These are phyloP conservation scores for Medauroidea extradentata DNA, from an alignment of 1,140 invertebrate genomes.

Conservation along the genomic window DNA sequence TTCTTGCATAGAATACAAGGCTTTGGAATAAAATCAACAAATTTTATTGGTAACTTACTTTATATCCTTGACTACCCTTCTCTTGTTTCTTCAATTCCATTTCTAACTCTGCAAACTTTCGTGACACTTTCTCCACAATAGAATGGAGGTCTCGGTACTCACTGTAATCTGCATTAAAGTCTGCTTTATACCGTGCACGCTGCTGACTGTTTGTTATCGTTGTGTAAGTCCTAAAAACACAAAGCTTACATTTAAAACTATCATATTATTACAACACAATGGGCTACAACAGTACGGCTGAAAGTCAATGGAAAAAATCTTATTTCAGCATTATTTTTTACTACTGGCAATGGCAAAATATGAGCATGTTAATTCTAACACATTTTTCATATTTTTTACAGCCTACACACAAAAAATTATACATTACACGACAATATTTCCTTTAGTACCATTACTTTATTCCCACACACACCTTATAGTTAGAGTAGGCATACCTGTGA, in stretches of 20 bases:
- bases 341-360: conserved; percentile 14
- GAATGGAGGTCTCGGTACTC: conserved; percentile 76
- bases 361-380: no score
- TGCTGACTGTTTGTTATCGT: conserved; percentile 70
- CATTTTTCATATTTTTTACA: no score
- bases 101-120: conserved; percentile 69
- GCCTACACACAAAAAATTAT: no score
- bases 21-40: neutral
- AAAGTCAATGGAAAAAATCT: neutral
- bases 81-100: conserved; percentile 53
- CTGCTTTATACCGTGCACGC: conserved; percentile 77
- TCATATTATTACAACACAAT: neutral
- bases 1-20: neutral
- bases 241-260: neutral
- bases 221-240: conserved; percentile 65
- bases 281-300: neutral
- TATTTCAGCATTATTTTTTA: neutral
- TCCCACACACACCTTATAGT: no score
- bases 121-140: conserved; percentile 69
- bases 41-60: conserved; percentile 40
- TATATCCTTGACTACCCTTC: conserved; percentile 48
- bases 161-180: conserved; percentile 79
- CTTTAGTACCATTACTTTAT: no score
- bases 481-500: no score
- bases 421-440: no score